Evolutionary conservation across 1,140 invertebrate genomes (phyloP).

Genomic region (Drosophila persimilis): DNA sequence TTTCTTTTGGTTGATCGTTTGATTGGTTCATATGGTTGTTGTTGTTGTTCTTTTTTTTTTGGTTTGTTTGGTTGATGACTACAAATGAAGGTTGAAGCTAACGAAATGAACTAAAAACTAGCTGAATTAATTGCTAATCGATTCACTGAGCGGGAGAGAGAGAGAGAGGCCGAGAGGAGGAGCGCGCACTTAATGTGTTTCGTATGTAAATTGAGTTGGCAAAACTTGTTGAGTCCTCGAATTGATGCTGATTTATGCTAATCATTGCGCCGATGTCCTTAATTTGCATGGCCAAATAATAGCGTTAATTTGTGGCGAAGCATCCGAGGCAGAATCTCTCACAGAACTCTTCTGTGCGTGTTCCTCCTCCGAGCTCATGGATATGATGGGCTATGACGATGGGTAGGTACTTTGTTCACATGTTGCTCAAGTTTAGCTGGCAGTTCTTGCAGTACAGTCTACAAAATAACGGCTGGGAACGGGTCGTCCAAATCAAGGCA

Average conservation of each 20-base stretch:
- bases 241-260: slow-evolving; percentile 64
- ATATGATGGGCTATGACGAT: slow-evolving; percentile 16
- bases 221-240: slow-evolving; percentile 63
- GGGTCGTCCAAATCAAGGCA: slow-evolving; percentile 77
- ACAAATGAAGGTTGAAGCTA: slow-evolving; percentile 64
- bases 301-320: slow-evolving; percentile 38
- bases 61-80: slow-evolving; percentile 56
- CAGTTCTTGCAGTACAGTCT: slow-evolving; percentile 63
- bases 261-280: slow-evolving; percentile 38
- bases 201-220: slow-evolving; percentile 30
- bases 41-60: slow-evolving; percentile 40
- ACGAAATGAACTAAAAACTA: slow-evolving; percentile 39
- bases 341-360: slow-evolving; percentile 22
- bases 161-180: slow-evolving; percentile 7
- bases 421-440: slow-evolving; percentile 50
- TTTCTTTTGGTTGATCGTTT: slow-evolving; percentile 78
- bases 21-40: slow-evolving; percentile 68
- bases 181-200: slow-evolving; percentile 54
- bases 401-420: slow-evolving; percentile 39
- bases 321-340: background rate
- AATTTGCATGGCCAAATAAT: slow-evolving; percentile 50
- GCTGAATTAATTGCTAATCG: slow-evolving; percentile 44
- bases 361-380: slow-evolving; percentile 13
- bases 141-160: slow-evolving; percentile 2
- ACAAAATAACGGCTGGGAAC: slow-evolving; percentile 24